These are phyloP conservation scores for Rhopalosiphum padi DNA, from an alignment of 1,140 invertebrate genomes.

Conservation along the genomic window DNA sequence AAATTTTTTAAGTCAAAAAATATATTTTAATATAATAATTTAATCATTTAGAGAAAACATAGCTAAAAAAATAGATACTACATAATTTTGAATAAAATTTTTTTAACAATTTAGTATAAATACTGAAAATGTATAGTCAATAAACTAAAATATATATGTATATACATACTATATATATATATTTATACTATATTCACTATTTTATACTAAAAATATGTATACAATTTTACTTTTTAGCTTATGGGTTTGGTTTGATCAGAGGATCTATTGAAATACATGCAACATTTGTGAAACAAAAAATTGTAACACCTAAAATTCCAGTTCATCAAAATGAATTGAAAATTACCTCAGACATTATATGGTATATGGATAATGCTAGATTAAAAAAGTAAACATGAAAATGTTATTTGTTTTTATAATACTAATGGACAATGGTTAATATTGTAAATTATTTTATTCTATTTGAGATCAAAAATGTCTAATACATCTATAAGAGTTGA, in stretches of 20 bases:
- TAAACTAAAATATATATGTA: no score
- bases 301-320: background rate
- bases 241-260: slow-evolving; percentile 47
- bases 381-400: slow-evolving; percentile 24
- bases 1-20: background rate
- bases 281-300: background rate
- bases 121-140: no score
- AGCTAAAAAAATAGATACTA: no score
- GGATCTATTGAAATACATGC: slow-evolving; percentile 35
- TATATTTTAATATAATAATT: background rate
- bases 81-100: no score
- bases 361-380: slow-evolving; percentile 3
- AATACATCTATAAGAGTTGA: slow-evolving; percentile 29
- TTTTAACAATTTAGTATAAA: no score
- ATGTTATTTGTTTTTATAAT: background rate
- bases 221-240: background rate
- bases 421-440: background rate
- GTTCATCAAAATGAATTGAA: slow-evolving; percentile 12
- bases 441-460: background rate
- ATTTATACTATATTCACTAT: no score
- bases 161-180: no score
- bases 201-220: background rate
- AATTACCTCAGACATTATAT: background rate
- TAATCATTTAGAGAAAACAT: background rate
- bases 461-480: slow-evolving; percentile 21